These are phyloP conservation scores for Drosophila miranda DNA, from an alignment of 1,140 invertebrate species.

Conservation along the genomic window DNA sequence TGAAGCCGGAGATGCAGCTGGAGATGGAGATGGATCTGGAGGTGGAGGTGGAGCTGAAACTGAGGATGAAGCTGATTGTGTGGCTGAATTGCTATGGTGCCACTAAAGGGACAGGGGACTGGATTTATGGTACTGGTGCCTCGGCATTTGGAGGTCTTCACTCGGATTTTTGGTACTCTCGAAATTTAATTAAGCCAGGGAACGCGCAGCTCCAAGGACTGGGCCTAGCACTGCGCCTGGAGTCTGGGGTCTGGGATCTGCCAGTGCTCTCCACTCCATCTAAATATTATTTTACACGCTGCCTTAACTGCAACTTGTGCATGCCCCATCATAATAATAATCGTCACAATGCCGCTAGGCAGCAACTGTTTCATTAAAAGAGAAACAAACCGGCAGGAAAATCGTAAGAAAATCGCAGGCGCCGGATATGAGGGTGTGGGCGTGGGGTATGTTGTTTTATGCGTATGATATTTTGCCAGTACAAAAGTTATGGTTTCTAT, in stretches of 20 bases:
- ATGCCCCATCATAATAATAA: slow-evolving; percentile 79
- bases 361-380: slow-evolving; percentile 77
- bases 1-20: no score
- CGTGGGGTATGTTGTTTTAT: slow-evolving; percentile 70
- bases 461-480: slow-evolving; percentile 76
- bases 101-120: slow-evolving; percentile 30
- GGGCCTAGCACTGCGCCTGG: not conserved
- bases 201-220: slow-evolving; percentile 25
- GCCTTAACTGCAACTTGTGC: slow-evolving; percentile 77
- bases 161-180: slow-evolving; percentile 41
- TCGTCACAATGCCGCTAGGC: slow-evolving; percentile 73
- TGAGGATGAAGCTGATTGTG: not conserved
- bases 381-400: slow-evolving; percentile 57
- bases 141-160: slow-evolving; percentile 52
- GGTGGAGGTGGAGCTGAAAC: not conserved
- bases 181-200: slow-evolving; percentile 73
- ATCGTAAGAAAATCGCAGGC: slow-evolving; percentile 15
- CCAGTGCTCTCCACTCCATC: slow-evolving; percentile 33
- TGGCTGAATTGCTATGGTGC: slow-evolving; percentile 29
- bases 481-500: slow-evolving; percentile 64
- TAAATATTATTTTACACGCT: slow-evolving; percentile 79
- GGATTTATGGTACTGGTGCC: slow-evolving; percentile 39
- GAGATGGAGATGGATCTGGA: no score
- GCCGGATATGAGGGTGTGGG: not conserved
- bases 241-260: no score